Evolutionary conservation across 2,113 vertebrate species (phyloP), one percentile per base, ranked within the genome.

Genomic region (Panthera tigris): DNA sequence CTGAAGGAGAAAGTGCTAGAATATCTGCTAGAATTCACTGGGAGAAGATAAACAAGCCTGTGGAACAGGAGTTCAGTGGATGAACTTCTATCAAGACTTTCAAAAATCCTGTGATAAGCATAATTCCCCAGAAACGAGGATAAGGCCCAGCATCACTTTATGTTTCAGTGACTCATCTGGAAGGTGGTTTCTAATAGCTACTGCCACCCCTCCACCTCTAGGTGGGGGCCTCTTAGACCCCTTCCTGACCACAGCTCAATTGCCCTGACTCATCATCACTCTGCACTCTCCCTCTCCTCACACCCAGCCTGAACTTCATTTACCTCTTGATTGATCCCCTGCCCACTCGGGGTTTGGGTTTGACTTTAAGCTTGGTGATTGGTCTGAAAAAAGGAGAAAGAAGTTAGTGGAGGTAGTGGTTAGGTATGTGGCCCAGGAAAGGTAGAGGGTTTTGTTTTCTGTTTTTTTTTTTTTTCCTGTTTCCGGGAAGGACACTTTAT

Each of bases 331-430:
- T 84, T 91, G 98, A 96, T 97, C 98, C 98, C 98, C 98, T 98
- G 98, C 99, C 98, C 99, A 99, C 74, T 98, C 84, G 97, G 86
- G 85, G 86, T 91, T 98, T 99, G 99, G 98, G 98, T 99, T 99
- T 99, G 99, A 98, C 95, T 98, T 98, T 98, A 98, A 98, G 98
- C 98, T 99, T 99, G 98, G 98, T 90, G 97, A 98, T 93, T 98
- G 97, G 98, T 99, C 99, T 99, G 99, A 98, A 99, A 99, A 99
- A 98, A 99, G 99, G 99, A 99, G 99, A 98, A 73, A 98, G 93
- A 50, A 16, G 0, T 98, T 89, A 98, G 11, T 1, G 94, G 78
- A 83, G 74, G 85, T 10, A 36, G 91, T 48, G 36, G 73, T 80
- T 50, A 94, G 45, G 27, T n/a, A 27, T 3, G 4, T 23, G 81